Evolutionary conservation across 2,113 vertebrate genomes (phyloP), one percentile per base, ranked within the genome.

Genomic region (Thryonomys swinderianus): DNA sequence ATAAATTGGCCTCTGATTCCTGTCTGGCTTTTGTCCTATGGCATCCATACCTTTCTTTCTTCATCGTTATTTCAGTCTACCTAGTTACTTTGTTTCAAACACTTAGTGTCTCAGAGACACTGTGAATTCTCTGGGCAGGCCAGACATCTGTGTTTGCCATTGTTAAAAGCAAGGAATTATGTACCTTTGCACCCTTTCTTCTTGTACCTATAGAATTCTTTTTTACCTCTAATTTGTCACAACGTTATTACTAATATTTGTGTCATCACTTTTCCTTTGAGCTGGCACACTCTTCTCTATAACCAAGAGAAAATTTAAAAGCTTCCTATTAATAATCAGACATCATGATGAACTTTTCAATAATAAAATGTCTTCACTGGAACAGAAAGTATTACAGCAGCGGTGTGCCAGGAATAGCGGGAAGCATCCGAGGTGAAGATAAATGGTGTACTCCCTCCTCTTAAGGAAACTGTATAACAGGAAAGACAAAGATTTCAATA

Each of bases 241-340:
- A 88, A 23, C 30, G 18, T 74, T 23, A 27, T 74, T 20, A 27
- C 30, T 61, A 59, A 7, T 55, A 85, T 69, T 14, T 12, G 59
- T 21, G 20, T 25, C 82, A 23, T 84, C 34, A 34, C 23, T 55
- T 93, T 92, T 92, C 34, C 59, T 95, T 88, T 79, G 27, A 69
- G 37, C 69, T 92, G 64, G 12, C 5, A 34, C 64, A 88, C 23
- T 51, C 73, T 93, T 4, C 57, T 82, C 16, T 66, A 55, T n/a
- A 79, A 20, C 10, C 37, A 10, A 48, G 40, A 7, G 71, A 76
- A 78, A 69, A 51, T 34, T 91, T n/a, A 55, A 81, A 81, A 89
- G 20, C 12, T 34, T 14, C 32, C 18, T 62, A 40, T 7, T 90
- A 51, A 27, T 4, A 80, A 82, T 67, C 55, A 55, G 25, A 73